A percentile compares a stretch with the other conserved stretches of the same genome.
These are phyloP conservation scores for Cephus sareptanus DNA, from an alignment of 2,888 invertebrate species.

Conservation along the genomic window DNA sequence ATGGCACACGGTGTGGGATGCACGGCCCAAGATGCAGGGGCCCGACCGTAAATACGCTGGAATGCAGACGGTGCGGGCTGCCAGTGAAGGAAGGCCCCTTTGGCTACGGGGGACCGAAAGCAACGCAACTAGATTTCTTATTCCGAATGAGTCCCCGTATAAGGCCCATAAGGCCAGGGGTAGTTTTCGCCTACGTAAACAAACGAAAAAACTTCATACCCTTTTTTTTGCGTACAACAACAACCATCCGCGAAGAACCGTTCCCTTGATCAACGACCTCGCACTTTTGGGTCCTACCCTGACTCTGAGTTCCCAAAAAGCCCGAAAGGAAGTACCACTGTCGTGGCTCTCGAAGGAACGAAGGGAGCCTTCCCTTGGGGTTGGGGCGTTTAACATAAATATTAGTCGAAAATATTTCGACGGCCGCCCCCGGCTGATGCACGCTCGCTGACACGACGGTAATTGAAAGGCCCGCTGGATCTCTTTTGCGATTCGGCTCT, in stretches of 20 bases:
- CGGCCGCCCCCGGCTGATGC: constrained; percentile 49
- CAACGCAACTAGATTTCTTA: constrained; percentile 4
- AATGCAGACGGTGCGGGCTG: constrained; percentile 45
- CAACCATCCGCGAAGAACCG: neutral
- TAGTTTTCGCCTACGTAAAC: neutral
- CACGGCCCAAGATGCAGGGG: constrained; percentile 28
- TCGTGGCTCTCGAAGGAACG: neutral
- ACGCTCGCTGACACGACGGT: constrained; percentile 54
- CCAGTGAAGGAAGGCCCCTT: constrained; percentile 31
- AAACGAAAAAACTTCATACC: neutral
- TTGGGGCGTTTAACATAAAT: constrained; percentile 52
- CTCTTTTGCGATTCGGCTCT: neutral
- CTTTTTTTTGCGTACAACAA: neutral
- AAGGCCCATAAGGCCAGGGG: neutral
- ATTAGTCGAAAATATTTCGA: constrained; percentile 57
- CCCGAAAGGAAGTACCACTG: neutral
- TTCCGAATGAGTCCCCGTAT: neutral
- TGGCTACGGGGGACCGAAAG: constrained; percentile 4
- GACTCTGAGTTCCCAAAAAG: neutral
- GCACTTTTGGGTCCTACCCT: neutral
- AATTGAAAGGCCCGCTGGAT: constrained; percentile 49
- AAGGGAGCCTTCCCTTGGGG: neutral
- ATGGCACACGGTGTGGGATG: constrained; percentile 25
- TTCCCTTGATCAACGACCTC: neutral
- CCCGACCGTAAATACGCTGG: constrained; percentile 44